These are phyloP conservation scores for Paratrypauchen microcephalus DNA, from an alignment of 2,797 vertebrate species.

Conservation along the genomic window DNA sequence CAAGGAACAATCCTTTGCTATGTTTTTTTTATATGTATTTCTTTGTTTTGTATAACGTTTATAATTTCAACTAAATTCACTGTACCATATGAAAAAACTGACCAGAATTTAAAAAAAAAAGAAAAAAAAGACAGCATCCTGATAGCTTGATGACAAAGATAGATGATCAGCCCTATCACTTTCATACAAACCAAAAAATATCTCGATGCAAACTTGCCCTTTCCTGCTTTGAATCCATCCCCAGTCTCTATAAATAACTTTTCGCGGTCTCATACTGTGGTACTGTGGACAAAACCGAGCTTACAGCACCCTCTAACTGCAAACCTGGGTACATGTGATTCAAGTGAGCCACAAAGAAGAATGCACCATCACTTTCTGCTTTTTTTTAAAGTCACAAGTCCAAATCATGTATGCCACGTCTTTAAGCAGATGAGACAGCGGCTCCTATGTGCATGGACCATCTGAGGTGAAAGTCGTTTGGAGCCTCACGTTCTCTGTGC, in stretches of 20 bases:
- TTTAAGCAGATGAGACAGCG: conserved; percentile 7
- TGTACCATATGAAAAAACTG: background rate
- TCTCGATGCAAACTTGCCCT: conserved; percentile 46
- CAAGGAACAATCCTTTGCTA: background rate
- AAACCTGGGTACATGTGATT: conserved; percentile 19
- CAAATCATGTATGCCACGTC: conserved; percentile 8
- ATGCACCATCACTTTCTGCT: conserved; percentile 6
- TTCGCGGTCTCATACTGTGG: conserved; percentile 33
- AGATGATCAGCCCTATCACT: conserved; percentile 29
- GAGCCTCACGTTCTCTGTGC: conserved; percentile 25
- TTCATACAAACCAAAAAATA: conserved; percentile 44
- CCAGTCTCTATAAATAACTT: conserved; percentile 60
- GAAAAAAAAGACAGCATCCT: conserved; percentile 7
- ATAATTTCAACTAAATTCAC: background rate
- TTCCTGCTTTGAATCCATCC: conserved; percentile 49
- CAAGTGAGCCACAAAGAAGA: conserved; percentile 19
- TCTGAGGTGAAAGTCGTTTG: conserved; percentile 34
- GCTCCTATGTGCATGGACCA: conserved; percentile 7
- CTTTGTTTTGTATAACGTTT: background rate
- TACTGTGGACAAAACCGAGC: conserved; percentile 48
- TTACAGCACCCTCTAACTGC: conserved; percentile 72
- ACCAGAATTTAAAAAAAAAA: background rate
- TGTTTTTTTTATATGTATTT: background rate
- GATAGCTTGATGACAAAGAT: conserved; percentile 37
- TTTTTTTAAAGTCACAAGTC: conserved; percentile 11